phyloP scores from a whole-genome alignment of 92 coral and sea anemone genomes.

The Actinernus sp. region DNA sequence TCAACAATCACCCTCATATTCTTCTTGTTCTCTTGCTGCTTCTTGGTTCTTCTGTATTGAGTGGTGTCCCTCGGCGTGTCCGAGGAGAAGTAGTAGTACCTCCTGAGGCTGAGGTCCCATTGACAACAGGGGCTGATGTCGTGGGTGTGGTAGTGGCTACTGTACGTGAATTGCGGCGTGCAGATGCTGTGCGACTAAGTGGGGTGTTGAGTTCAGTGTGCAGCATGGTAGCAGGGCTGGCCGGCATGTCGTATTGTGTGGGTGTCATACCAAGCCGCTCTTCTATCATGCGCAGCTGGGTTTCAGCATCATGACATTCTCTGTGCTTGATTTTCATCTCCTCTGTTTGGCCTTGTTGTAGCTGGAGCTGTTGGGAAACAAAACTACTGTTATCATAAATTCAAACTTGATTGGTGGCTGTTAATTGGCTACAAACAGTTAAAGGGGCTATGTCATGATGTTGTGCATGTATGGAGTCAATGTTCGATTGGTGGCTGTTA shows the following conservation, averaged over 20 bases:
- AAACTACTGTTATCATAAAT: background rate
- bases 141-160: constrained; percentile 39
- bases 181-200: constrained; percentile 66
- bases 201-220: constrained; percentile 89
- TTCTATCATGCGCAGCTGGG: constrained; percentile 92
- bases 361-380: constrained; percentile 60
- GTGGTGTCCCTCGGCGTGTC: constrained; percentile 65
- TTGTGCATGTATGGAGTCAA: too few relatives aligned
- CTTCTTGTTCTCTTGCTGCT: constrained; percentile 78
- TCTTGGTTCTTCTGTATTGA: constrained; percentile 67
- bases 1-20: too few relatives aligned
- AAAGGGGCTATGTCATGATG: too few relatives aligned
- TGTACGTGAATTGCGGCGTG: constrained; percentile 55
- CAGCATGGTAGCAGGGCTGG: constrained; percentile 97
- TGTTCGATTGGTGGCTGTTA: too few relatives aligned
- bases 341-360: constrained; percentile 91
- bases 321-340: constrained; percentile 93
- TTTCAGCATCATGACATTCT: constrained; percentile 98
- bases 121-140: constrained; percentile 53
- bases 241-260: constrained; percentile 98
- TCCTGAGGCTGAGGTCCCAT: constrained; percentile 53
- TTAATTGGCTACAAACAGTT: too few relatives aligned
- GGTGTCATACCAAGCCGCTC: constrained; percentile 99
- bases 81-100: constrained; percentile 50
- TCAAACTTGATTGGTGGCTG: background rate